Evolutionary conservation across 2,797 vertebrate genomes (phyloP).

Genomic region (Phataginus tricuspis): DNA sequence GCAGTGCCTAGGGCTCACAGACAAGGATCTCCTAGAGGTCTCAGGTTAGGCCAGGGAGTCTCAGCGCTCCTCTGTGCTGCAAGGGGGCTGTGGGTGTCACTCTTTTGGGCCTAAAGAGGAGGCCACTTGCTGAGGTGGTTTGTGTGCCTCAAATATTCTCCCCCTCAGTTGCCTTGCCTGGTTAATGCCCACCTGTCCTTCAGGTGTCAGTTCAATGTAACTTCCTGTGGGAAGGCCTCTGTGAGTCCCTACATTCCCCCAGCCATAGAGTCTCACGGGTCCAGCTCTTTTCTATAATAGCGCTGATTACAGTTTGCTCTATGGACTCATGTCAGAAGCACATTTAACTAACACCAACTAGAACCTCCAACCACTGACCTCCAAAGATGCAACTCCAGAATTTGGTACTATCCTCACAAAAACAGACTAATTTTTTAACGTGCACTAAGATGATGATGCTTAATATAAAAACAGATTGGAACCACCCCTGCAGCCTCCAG

Average conservation of each 20-base stretch:
- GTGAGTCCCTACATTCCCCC: not conserved
- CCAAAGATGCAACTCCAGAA: not conserved
- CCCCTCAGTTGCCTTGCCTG: not conserved
- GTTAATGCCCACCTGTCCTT: not conserved
- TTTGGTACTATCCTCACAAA: conserved; percentile 19
- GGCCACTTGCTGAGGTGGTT: not conserved
- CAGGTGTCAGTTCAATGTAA: not conserved
- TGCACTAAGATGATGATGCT: not conserved
- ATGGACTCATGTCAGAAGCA: not conserved
- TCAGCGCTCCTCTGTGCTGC: not conserved
- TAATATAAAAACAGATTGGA: not conserved
- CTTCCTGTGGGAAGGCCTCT: not conserved
- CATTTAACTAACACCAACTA: not conserved
- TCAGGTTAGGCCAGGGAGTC: not conserved
- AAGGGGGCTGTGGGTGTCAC: not conserved
- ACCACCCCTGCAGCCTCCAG: not conserved
- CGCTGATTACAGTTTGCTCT: not conserved
- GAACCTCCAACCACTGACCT: not conserved
- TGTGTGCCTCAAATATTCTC: not conserved
- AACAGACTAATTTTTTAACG: not conserved
- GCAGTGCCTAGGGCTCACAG: not conserved
- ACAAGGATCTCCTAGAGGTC: not conserved
- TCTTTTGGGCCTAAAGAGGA: not conserved
- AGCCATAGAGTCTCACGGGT: not conserved
- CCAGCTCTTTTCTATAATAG: not conserved